These are phyloP conservation scores for Amblyraja radiata DNA, from an alignment of 2,797 vertebrate species.

Conservation along the genomic window DNA sequence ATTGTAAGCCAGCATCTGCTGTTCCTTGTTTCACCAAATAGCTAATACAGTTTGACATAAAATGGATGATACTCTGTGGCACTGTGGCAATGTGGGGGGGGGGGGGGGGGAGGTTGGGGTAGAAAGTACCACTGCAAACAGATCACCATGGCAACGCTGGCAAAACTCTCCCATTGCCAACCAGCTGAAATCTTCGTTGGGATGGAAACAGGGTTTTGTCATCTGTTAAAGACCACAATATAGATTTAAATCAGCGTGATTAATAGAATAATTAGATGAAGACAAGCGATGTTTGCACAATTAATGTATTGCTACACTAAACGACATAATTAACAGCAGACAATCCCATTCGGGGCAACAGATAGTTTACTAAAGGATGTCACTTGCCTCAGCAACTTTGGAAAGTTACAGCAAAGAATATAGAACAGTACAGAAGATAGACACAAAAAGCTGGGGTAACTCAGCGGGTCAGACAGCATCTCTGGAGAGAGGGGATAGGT, in stretches of 20 bases:
- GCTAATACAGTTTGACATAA: not conserved
- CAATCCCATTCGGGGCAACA: not conserved
- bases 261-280: slow-evolving; percentile 17
- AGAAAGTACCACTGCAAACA: not conserved
- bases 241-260: not conserved
- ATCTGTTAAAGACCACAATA: slow-evolving; percentile 8
- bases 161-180: not conserved
- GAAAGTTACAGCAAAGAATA: too few species aligned
- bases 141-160: not conserved
- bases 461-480: too few species aligned
- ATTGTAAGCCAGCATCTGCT: too few species aligned
- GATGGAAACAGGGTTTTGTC: not conserved
- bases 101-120: not conserved
- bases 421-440: too few species aligned
- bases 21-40: not conserved
- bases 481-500: too few species aligned
- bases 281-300: not conserved
- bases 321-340: slow-evolving; percentile 3
- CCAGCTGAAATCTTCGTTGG: not conserved
- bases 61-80: not conserved
- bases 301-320: not conserved
- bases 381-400: not conserved
- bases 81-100: not conserved
- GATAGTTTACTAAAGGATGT: not conserved
- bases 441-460: too few species aligned